phyloP scores from a whole-genome alignment of 1,140 invertebrate genomes.

The Ceratosolen fusciceps region DNA sequence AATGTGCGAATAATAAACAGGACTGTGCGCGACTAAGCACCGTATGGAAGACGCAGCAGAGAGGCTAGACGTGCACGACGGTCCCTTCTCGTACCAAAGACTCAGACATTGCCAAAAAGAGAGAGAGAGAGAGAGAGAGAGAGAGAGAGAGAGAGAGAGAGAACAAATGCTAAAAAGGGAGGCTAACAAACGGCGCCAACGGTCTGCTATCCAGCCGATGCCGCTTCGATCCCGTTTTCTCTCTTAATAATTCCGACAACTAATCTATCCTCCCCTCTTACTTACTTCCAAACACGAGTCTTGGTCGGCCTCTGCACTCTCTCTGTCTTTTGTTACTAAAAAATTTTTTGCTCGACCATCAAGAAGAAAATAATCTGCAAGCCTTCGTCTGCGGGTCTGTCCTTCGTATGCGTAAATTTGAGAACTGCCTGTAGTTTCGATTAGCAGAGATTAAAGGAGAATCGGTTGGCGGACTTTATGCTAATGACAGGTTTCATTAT shows the following conservation, averaged over 20 bases:
- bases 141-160: not conserved
- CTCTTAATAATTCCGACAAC: conserved; percentile 38
- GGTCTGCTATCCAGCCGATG: conserved; percentile 10
- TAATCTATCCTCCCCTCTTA: not conserved
- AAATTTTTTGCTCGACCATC: not conserved
- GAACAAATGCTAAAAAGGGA: not conserved
- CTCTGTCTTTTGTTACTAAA: not conserved
- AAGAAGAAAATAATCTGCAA: conserved; percentile 31
- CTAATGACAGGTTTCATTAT: not conserved
- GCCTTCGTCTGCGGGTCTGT: not conserved
- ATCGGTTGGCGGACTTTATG: conserved; percentile 47
- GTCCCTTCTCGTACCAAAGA: not conserved
- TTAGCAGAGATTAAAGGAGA: conserved; percentile 25
- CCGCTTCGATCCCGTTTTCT: conserved; percentile 3
- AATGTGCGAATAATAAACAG: conserved; percentile 45
- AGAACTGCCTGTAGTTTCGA: not conserved
- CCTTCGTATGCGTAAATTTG: conserved; percentile 10
- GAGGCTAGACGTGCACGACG: not conserved
- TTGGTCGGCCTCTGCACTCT: not conserved
- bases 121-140: not conserved
- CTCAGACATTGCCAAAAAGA: not conserved
- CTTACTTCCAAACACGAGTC: not conserved
- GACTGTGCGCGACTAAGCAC: conserved; percentile 12
- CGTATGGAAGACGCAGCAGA: not conserved
- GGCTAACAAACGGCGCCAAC: conserved; percentile 31